A percentile compares a stretch with the other conserved stretches of the same genome.
These are phyloP conservation scores for Vicugna pacos DNA, from an alignment of 2,113 vertebrate species.

Conservation along the genomic window DNA sequence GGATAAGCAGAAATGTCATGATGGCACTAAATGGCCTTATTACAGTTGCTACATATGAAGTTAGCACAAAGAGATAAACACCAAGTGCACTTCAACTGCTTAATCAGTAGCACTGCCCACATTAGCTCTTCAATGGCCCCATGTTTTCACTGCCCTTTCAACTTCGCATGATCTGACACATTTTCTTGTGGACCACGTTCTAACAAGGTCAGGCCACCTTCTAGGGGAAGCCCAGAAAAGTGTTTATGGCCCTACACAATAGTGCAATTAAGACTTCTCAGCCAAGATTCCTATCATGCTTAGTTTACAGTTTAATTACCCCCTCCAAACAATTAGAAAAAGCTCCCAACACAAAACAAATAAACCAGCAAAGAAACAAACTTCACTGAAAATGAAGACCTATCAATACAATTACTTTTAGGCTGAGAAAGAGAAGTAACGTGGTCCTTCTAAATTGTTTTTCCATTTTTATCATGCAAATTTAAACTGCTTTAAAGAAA, in stretches of 20 bases:
- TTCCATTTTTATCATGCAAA: not conserved
- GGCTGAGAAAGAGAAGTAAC: not conserved
- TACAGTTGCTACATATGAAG: not conserved
- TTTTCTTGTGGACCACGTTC: not conserved
- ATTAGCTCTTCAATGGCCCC: not conserved
- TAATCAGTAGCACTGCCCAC: not conserved
- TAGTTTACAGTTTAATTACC: not conserved
- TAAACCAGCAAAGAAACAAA: not conserved
- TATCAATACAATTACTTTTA: not conserved
- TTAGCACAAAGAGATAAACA: not conserved
- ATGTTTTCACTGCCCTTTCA: not conserved
- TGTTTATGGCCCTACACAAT: not conserved
- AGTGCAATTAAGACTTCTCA: not conserved
- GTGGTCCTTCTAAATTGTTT: not conserved
- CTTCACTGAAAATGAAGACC: not conserved
- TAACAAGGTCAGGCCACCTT: not conserved
- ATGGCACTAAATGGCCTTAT: slow-evolving; percentile 30
- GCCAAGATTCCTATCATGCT: not conserved
- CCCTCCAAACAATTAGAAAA: not conserved
- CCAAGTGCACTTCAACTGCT: not conserved
- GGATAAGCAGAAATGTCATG: slow-evolving; percentile 66
- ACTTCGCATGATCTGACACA: not conserved
- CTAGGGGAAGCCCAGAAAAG: not conserved
- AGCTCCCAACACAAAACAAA: not conserved
- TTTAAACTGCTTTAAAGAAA: not conserved